Evolutionary conservation across 2,113 vertebrate species (phyloP), one percentile per base, ranked within the genome.

Genomic region (Ailuropoda melanoleuca): DNA sequence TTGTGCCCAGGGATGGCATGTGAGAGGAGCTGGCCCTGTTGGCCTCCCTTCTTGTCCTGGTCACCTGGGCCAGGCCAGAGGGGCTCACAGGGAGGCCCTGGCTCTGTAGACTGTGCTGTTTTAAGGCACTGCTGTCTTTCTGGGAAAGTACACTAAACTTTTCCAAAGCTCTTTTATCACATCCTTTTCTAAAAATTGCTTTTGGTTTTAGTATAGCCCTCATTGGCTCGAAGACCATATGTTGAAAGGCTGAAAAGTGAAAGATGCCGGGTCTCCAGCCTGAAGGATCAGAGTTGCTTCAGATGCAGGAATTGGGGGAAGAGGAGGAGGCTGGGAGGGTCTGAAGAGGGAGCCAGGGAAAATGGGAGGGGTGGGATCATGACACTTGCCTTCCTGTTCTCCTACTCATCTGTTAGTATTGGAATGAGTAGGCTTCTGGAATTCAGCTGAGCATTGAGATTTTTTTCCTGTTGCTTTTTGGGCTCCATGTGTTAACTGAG

Each of bases 381-480:
- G 97, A 96, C 31, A 81, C 24, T 95, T 62, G 83, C 70, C 92
- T 93, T 96, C 94, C 97, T 97, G 86, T 92, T 93, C n/a, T 89
- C 60, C 80, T 82, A 53, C 83, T 96, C 97, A 88, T 97, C 84
- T 97, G 84, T 96, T 97, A 85, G 94, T 92, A 55, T 50, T 97
- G 97, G 97, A 97, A 95, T 43, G 75, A 97, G 83, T 3, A 72
- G 89, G 70, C 90, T 96, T 94, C 96, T 97, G 90, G 95, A 93
- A 97, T 97, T 97, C 72, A 96, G 98, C 95, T 97, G 92, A 97
- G 55, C 85, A 46, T 6, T 64, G 88, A 96, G 95, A 31, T 75
- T 94, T 95, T 94, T 92, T 78, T n/a, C 83, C 95, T 96, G 31
- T 92, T 97, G 93, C 92, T 96, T 86, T 96, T 96, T 80, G 90